Conservation (phyloP, 2,797 vertebrate species). For the Gambusia yucatana region DNA sequence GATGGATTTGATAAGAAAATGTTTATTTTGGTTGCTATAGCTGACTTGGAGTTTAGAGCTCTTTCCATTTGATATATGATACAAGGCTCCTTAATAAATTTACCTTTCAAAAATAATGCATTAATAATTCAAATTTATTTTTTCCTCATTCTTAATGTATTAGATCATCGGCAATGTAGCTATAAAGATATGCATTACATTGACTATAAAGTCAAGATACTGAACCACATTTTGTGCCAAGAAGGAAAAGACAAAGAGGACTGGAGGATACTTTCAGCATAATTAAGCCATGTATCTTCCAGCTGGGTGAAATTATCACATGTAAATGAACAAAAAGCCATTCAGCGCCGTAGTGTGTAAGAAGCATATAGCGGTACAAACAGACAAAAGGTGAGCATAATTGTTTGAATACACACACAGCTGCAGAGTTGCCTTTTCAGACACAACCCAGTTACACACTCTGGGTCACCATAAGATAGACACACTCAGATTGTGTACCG, state of each 20-base stretch:
- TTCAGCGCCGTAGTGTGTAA: too few species aligned
- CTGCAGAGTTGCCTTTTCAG: slow-evolving; percentile 1
- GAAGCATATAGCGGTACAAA: too few species aligned
- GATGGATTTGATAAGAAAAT: neutral
- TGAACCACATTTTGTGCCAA: slow-evolving; percentile 19
- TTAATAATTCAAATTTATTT: neutral
- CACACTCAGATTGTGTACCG: slow-evolving; percentile 10
- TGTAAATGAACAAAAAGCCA: neutral
- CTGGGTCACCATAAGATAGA: slow-evolving; percentile 9
- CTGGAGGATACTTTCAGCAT: slow-evolving; percentile 36
- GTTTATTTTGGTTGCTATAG: neutral
- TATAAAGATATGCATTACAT: neutral
- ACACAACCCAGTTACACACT: slow-evolving; percentile 3
- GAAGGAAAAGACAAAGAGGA: slow-evolving; percentile 48
- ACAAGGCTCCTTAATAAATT: neutral
- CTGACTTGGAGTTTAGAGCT: neutral
- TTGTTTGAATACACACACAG: slow-evolving; percentile 9
- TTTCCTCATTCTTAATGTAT: neutral
- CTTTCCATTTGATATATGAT: neutral
- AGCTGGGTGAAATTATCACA: slow-evolving; percentile 20
- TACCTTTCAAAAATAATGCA: neutral
- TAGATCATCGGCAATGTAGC: neutral
- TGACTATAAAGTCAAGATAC: neutral
- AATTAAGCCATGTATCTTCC: slow-evolving; percentile 35
- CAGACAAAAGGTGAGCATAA: slow-evolving; percentile 8